Conservation (phyloP, 2,113 vertebrate species). For the Terrapene triunguis region DNA sequence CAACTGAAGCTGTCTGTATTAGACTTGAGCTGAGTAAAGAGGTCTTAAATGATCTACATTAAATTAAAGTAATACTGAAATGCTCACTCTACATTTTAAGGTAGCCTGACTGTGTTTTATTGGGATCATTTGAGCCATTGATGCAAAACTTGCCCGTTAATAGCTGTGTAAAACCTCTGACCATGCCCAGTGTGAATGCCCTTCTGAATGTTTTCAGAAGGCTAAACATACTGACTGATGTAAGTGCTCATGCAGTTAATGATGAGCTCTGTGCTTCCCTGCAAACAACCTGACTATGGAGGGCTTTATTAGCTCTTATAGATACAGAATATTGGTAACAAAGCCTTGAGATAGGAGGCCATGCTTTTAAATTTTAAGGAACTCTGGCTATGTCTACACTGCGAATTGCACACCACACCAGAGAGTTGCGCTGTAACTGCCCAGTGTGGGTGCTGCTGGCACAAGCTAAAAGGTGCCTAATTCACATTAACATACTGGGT, state of each 20-base stretch:
- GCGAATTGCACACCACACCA: neutral
- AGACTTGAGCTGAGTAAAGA: neutral
- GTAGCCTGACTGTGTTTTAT: neutral
- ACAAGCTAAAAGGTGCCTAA: neutral
- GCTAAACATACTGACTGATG: neutral
- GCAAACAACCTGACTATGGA: neutral
- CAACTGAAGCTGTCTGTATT: neutral
- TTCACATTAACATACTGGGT: neutral
- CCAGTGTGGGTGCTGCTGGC: neutral
- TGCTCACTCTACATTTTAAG: neutral
- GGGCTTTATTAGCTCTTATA: neutral
- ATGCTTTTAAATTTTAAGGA: neutral
- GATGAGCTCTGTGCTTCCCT: neutral
- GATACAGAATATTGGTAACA: neutral
- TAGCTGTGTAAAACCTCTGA: neutral
- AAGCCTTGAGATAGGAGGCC: neutral
- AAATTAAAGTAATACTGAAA: neutral
- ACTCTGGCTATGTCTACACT: neutral
- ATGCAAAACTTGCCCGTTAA: neutral
- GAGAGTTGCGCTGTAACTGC: neutral
- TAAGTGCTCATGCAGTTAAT: neutral
- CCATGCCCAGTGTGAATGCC: neutral
- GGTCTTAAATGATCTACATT: neutral
- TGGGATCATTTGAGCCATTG: neutral
- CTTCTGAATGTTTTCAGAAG: neutral